Evolutionary conservation across 2,797 vertebrate species (phyloP).

Genomic region (Gallinago nigripennis): DNA sequence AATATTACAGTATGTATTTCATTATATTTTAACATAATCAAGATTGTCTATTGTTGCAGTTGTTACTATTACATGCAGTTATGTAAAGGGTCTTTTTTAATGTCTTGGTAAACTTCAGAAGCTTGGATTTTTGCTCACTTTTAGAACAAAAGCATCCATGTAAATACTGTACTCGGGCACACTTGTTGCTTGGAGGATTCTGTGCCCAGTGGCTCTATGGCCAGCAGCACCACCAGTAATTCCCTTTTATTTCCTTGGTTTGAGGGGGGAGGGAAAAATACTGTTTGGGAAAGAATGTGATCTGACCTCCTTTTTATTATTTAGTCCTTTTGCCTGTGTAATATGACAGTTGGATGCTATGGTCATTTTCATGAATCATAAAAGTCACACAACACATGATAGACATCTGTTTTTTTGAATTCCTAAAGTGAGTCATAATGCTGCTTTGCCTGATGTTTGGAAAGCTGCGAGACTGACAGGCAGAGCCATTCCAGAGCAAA

Average conservation of each 20-base stretch:
- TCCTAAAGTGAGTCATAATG: constrained; percentile 40
- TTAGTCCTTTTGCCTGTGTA: background rate
- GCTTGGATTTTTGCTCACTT: background rate
- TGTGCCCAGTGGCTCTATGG: background rate
- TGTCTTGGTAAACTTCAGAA: background rate
- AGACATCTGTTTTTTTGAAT: constrained; percentile 20
- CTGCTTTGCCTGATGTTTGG: background rate
- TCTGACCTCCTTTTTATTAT: background rate
- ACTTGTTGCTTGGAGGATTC: background rate
- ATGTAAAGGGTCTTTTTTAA: background rate
- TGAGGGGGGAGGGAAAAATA: background rate
- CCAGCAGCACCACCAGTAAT: background rate
- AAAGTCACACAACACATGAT: background rate
- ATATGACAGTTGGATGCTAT: background rate
- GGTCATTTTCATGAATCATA: constrained; percentile 12
- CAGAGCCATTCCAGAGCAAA: constrained; percentile 28
- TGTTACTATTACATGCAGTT: background rate
- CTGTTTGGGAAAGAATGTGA: background rate
- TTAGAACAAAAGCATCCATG: background rate
- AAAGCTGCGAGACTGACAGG: background rate
- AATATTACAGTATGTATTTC: background rate
- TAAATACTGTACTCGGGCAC: background rate
- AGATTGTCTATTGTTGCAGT: background rate
- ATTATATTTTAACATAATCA: background rate
- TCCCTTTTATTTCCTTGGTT: background rate